A percentile compares a stretch with the other conserved stretches of the same genome.
Conservation (phyloP, 1,140 invertebrate species). For the Aphelenchoides avenae region DNA sequence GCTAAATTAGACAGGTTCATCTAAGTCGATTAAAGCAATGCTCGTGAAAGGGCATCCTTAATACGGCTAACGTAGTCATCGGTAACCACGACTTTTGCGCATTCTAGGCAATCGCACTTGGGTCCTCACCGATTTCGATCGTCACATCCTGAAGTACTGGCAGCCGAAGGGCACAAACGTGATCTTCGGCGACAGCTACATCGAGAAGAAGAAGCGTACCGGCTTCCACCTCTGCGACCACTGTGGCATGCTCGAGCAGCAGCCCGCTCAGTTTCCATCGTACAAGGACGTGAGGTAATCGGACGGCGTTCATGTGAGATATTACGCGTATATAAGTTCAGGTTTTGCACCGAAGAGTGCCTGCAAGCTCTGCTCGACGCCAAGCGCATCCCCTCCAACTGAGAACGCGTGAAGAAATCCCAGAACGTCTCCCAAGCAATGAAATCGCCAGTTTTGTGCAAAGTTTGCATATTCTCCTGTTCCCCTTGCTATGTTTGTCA, state of each 20-base stretch:
- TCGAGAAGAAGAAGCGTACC: conserved; percentile 45
- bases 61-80: no score
- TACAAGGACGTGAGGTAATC: conserved; percentile 21
- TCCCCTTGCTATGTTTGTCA: no score
- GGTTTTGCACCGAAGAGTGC: conserved; percentile 15
- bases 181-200: conserved; percentile 48
- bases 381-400: no score
- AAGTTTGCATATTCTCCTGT: no score
- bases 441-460: no score
- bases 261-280: conserved; percentile 24
- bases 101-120: conserved; percentile 50
- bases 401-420: no score
- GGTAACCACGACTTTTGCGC: no score
- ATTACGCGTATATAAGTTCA: conserved; percentile 8
- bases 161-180: conserved; percentile 41
- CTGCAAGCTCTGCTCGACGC: conserved; percentile 7
- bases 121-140: conserved; percentile 48
- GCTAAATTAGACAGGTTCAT: no score
- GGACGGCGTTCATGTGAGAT: not conserved
- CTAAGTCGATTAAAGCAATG: no score
- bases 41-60: no score
- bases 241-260: conserved; percentile 50
- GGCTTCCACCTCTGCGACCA: conserved; percentile 39
- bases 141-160: conserved; percentile 43
- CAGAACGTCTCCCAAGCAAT: no score